phyloP scores from a whole-genome alignment of 2,797 vertebrate genomes.

The Xiphorhynchus erythropygius region DNA sequence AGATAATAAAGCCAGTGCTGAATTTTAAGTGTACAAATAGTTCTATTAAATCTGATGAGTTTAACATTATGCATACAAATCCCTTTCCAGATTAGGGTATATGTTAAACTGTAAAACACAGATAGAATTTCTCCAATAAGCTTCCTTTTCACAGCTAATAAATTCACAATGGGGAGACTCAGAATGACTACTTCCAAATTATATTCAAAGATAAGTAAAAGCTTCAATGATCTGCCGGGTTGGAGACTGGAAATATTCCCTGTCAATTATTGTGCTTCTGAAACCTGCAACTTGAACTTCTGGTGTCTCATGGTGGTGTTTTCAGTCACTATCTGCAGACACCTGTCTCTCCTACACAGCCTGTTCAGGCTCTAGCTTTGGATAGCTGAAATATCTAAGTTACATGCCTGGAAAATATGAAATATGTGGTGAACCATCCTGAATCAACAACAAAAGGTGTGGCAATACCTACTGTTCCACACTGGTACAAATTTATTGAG shows the following conservation, averaged over 20 bases:
- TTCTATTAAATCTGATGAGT: not conserved
- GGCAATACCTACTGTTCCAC: not conserved
- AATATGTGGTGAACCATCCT: not conserved
- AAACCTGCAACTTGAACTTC: not conserved
- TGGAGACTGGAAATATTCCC: not conserved
- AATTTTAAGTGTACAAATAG: constrained; percentile 36
- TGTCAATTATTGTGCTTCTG: not conserved
- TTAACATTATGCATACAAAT: constrained; percentile 48
- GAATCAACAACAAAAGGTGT: not conserved
- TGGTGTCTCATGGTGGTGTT: not conserved
- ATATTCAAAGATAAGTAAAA: not conserved
- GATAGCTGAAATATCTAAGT: not conserved
- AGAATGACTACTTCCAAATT: not conserved
- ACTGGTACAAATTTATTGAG: not conserved
- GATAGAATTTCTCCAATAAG: not conserved
- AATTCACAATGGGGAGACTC: not conserved
- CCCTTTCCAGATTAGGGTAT: not conserved
- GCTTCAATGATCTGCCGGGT: not conserved
- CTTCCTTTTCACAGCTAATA: not conserved
- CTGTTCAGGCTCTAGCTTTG: not conserved
- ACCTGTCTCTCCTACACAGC: not conserved
- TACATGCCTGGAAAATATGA: not conserved
- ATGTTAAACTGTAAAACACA: constrained; percentile 2
- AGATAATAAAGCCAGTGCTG: constrained; percentile 34
- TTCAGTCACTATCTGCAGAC: not conserved